Evolutionary conservation across 2,113 vertebrate species (phyloP), one percentile per base, ranked within the genome.

Genomic region (Fregetta grallaria): DNA sequence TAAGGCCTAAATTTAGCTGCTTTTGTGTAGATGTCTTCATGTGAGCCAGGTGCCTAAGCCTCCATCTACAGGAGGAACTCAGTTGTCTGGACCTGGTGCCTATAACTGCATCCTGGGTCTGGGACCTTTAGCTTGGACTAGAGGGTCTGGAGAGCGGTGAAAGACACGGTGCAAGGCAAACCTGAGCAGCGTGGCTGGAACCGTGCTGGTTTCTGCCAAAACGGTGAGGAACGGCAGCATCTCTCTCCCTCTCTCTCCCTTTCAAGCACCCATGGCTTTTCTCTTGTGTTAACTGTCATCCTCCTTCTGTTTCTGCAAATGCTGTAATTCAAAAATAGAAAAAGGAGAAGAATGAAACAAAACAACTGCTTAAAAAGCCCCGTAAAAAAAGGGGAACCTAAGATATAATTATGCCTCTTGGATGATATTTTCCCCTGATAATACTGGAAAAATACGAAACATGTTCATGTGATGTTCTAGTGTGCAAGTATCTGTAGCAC

Each of bases 341-440:
- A 94, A 97, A 96, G 91, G 83, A 95, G 95, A 97, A 96, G 91
- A 92, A 95, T 61, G 56, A 96, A 95, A 76, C 59, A 85, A 81
- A 96, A 74, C 80, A 95, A 47, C 87, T 44, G 49, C 71, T 92
- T 91, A 2, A 95, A 95, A 82, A 76, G 16, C 62, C 27, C 40
- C 3, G 3, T 11, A 13, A 55, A 70, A 75, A 93, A 91, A 38
- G 6, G 1, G 66, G 92, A 96, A 96, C 90, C 76, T 91, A 63
- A 93, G 93, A 96, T 96, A 93, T 93, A 95, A 96, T 95, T 96
- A 94, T 83, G 93, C 36, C 70, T 85, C 79, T 81, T 59, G 85
- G 89, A 93, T 81, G 59, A 92, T 87, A 92, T 96, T 94, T 96
- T 83, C 92, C 94, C 55, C 55, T 79, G 53, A 83, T 91, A 88